Evolutionary conservation across 1,140 invertebrate species (phyloP).

Genomic region (Drosophila punjabiensis): DNA sequence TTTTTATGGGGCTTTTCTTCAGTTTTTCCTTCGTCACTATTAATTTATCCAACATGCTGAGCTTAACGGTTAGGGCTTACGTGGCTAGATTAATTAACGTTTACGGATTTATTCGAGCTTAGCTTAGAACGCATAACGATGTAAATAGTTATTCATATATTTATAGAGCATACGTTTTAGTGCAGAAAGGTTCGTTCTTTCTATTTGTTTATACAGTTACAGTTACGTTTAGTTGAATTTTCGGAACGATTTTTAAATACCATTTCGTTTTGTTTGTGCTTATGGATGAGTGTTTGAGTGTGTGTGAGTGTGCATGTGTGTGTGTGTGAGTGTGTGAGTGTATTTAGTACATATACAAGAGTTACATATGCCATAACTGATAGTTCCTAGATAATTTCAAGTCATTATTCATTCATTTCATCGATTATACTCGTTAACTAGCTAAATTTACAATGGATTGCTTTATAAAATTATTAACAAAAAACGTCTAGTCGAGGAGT

Average conservation of each 20-base stretch:
- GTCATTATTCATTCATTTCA: slow-evolving; percentile 30
- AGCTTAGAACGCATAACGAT: slow-evolving; percentile 81
- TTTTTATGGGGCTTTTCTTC: slow-evolving; percentile 26
- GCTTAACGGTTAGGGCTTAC: slow-evolving; percentile 62
- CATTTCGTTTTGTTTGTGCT: slow-evolving; percentile 50
- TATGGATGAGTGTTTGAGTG: slow-evolving; percentile 10
- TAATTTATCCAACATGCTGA: slow-evolving; percentile 77
- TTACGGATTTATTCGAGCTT: slow-evolving; percentile 76
- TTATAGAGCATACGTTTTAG: slow-evolving; percentile 46
- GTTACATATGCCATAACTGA: slow-evolving; percentile 51
- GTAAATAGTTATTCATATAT: slow-evolving; percentile 65
- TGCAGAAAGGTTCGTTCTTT: slow-evolving; percentile 34
- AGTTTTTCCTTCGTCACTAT: slow-evolving; percentile 41
- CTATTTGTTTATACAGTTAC: slow-evolving; percentile 66
- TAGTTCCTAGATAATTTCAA: slow-evolving; percentile 53
- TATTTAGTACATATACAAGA: slow-evolving; percentile 71
- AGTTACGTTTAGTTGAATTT: slow-evolving; percentile 66
- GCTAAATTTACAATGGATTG: slow-evolving; percentile 54
- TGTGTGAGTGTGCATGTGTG: slow-evolving; percentile 25
- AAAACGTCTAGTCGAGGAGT: slow-evolving; percentile 55
- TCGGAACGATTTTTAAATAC: slow-evolving; percentile 71
- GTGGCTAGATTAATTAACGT: slow-evolving; percentile 74
- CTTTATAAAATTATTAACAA: slow-evolving; percentile 69
- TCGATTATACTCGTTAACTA: slow-evolving; percentile 42
- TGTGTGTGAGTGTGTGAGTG: slow-evolving; percentile 18